phyloP scores from a whole-genome alignment of 2,888 invertebrate species.

The Chloromyia formosa region DNA sequence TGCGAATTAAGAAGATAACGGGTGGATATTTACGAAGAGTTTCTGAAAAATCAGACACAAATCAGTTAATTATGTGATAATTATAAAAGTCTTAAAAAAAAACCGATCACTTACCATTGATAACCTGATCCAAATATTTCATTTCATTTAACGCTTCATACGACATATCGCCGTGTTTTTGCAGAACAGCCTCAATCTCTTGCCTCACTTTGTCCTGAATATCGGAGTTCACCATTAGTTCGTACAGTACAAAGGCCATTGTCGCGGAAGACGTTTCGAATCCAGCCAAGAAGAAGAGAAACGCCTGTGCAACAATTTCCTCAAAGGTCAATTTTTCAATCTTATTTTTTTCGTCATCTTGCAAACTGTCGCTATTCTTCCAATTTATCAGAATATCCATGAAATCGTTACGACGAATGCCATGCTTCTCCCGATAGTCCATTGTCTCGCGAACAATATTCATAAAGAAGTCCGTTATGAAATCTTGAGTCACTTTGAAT shows the following conservation, averaged over 20 bases:
- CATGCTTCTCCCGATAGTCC: slow-evolving; percentile 59
- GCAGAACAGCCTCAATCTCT: slow-evolving; percentile 54
- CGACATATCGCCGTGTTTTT: slow-evolving; percentile 51
- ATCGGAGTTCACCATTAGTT: slow-evolving; percentile 55
- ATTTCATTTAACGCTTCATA: slow-evolving; percentile 58
- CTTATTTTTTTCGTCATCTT: background rate
- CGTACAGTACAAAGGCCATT: slow-evolving; percentile 55
- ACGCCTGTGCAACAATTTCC: slow-evolving; percentile 29
- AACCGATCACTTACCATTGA: slow-evolving; percentile 54
- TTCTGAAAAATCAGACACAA: slow-evolving; percentile 13
- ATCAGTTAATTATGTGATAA: too few species aligned
- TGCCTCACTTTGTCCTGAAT: slow-evolving; percentile 54
- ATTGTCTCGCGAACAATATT: slow-evolving; percentile 60
- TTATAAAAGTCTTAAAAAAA: background rate
- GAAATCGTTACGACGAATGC: slow-evolving; percentile 64
- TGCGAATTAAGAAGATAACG: slow-evolving; percentile 7
- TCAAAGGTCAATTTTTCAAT: background rate
- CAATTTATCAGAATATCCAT: slow-evolving; percentile 66
- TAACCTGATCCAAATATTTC: slow-evolving; percentile 57
- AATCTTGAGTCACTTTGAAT: slow-evolving; percentile 53
- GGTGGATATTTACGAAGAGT: slow-evolving; percentile 38
- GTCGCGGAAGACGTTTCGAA: slow-evolving; percentile 57
- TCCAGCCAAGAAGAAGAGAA: slow-evolving; percentile 52
- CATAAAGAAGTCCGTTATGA: slow-evolving; percentile 56
- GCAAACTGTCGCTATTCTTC: slow-evolving; percentile 51